Evolutionary conservation across 2,797 vertebrate genomes (phyloP).

Genomic region (Ctenopoma multispine): DNA sequence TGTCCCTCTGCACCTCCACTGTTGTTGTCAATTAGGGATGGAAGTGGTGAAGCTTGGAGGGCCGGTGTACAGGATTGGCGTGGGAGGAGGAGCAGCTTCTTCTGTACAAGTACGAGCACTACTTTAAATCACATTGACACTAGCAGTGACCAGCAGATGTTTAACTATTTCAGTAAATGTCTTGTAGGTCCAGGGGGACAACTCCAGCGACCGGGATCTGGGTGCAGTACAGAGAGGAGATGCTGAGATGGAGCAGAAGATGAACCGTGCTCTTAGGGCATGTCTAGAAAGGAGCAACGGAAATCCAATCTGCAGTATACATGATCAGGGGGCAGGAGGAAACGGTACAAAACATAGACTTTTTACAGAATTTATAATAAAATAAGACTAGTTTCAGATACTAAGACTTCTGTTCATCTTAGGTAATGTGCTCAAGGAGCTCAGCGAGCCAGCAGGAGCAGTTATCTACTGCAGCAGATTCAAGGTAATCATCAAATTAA

Average conservation of each 20-base stretch:
- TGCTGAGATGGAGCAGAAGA: constrained; percentile 96
- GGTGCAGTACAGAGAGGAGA: constrained; percentile 94
- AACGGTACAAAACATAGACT: constrained; percentile 81
- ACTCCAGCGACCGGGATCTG: constrained; percentile 88
- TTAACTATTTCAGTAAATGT: background rate
- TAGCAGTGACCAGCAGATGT: background rate
- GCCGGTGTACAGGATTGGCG: constrained; percentile 94
- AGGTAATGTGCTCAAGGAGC: constrained; percentile 94
- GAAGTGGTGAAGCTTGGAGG: constrained; percentile 94
- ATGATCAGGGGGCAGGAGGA: constrained; percentile 94
- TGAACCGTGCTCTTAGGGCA: constrained; percentile 92
- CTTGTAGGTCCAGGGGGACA: constrained; percentile 92
- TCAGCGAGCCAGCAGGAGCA: constrained; percentile 91
- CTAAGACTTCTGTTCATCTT: constrained; percentile 42
- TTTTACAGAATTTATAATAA: background rate
- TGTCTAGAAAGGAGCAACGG: constrained; percentile 86
- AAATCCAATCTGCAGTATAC: constrained; percentile 94
- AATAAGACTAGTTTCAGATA: background rate
- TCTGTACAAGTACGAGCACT: constrained; percentile 86
- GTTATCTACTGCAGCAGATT: constrained; percentile 90
- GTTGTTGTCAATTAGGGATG: constrained; percentile 84
- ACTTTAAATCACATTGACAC: background rate
- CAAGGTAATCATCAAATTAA: constrained; percentile 79
- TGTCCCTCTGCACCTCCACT: constrained; percentile 25
- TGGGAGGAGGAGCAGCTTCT: constrained; percentile 93